Base-by-base conservation (phyloP, 2,113 vertebrate species). In the Uria lomvia region DNA sequence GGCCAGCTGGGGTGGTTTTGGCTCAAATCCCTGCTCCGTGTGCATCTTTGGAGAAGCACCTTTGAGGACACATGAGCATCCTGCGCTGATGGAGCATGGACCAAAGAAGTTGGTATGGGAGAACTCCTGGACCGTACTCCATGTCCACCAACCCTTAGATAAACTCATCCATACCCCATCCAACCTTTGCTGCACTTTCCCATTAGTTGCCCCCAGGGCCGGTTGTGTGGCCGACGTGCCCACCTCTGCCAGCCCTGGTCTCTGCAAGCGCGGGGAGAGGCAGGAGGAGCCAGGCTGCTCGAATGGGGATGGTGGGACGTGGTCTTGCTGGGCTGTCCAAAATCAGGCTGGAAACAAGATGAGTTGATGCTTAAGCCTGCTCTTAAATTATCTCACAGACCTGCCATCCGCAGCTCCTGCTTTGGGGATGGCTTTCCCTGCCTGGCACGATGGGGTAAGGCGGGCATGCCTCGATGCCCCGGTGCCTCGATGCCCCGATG, bases 101-200 rank as follows among this genome's bases (percentile, higher is more conserved):
- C 17, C 55, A 14, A 49, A 53, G 34, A 5, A 27, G 27, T 1
- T 15, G 45, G 13, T 1, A 56, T 5, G 21, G 12, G 56, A 47
- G 30, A 76, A 17, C 42, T 30, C 50, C 50, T 11, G 55, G 40
- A 15, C 8, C 1, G 7, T 34, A 5, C 4, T 32, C 16, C 16
- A 1, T 0, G 1, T 47, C 58, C 68, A 58, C 23, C 34, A 14
- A 0, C 14, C 17, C 45, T 8, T 13, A 3, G 70, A 32, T 45
- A 16, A 68, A 14, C 27, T 70, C 75, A 24, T 32, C 63, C 52
- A 1, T 5, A 15, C 5, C 40, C 26, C 52, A 42, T 5, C n/a
- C 72, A 32, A 8, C 43, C 38, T 26, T 30, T 56, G 36, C 29
- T 62, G 45, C 22, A 4, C 43, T 34, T 13, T 58, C 40, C 78